phyloP scores from a whole-genome alignment of 1,140 invertebrate species.

The Vollenhovia emeryi region DNA sequence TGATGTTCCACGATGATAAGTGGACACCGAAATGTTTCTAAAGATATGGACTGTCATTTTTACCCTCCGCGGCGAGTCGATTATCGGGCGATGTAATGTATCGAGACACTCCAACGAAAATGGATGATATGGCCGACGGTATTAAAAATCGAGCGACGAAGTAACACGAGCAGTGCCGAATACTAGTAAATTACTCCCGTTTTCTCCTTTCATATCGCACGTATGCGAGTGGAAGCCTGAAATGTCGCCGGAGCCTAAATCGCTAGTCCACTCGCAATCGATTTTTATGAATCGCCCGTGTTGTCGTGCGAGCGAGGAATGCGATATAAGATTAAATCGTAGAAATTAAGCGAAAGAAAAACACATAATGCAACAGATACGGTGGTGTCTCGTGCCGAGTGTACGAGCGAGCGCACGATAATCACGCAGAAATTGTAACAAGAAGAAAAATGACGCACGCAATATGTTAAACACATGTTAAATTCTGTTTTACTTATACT shows the following conservation, averaged over 20 bases:
- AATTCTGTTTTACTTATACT: no score
- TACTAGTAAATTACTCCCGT: not conserved
- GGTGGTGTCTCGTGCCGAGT: no score
- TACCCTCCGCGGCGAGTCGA: conserved; percentile 32
- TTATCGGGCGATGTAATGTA: conserved; percentile 7
- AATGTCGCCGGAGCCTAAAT: not conserved
- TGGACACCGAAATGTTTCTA: conserved; percentile 59
- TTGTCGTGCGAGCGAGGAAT: not conserved
- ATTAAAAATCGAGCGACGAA: not conserved
- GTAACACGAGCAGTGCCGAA: not conserved
- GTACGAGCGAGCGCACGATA: no score
- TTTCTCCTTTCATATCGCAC: not conserved
- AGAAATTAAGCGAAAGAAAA: not conserved
- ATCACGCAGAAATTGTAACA: no score
- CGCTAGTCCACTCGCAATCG: not conserved
- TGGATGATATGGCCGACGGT: conserved; percentile 29
- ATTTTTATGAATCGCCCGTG: not conserved
- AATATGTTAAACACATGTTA: no score
- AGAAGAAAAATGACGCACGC: no score
- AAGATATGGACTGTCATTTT: conserved; percentile 56
- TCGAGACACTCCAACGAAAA: conserved; percentile 10
- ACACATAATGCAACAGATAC: no score
- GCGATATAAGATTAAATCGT: not conserved
- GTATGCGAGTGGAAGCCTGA: no score
- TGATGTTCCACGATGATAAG: conserved; percentile 62